Percentiles rank a stretch among this genome's conserved stretches.
Evolutionary conservation across 2,797 vertebrate species (phyloP).

Genomic region (Okamejei kenojei): DNA sequence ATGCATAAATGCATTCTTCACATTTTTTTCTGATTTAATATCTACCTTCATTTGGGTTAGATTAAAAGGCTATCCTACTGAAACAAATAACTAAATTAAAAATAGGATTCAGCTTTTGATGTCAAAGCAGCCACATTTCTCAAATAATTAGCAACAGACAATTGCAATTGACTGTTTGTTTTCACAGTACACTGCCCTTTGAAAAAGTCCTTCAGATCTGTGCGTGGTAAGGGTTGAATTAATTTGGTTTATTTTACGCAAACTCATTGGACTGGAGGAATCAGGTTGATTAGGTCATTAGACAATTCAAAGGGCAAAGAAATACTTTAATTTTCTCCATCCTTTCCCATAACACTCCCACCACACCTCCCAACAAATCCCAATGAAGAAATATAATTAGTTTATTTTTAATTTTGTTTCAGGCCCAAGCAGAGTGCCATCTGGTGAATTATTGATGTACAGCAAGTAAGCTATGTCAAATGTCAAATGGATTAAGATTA

Average conservation of each 20-base stretch:
- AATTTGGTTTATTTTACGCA: slow-evolving; percentile 1
- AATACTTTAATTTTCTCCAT: not conserved
- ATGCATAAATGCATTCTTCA: slow-evolving; percentile 47
- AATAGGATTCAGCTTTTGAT: slow-evolving; percentile 57
- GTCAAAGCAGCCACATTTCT: slow-evolving; percentile 53
- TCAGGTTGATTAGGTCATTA: not conserved
- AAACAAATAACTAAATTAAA: slow-evolving; percentile 53
- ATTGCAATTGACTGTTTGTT: slow-evolving; percentile 53
- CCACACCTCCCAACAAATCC: not conserved
- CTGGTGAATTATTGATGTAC: not conserved
- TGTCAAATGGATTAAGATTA: not conserved
- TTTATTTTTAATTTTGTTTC: not conserved
- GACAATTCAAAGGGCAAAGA: not conserved
- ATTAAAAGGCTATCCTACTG: slow-evolving; percentile 55
- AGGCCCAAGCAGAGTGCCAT: not conserved
- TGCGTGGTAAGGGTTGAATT: slow-evolving; percentile 34
- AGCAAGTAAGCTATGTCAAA: not conserved
- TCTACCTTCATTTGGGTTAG: slow-evolving; percentile 54
- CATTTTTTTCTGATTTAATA: slow-evolving; percentile 45
- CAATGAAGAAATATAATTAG: not conserved
- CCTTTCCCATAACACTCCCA: not conserved
- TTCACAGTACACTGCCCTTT: slow-evolving; percentile 42
- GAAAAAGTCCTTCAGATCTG: slow-evolving; percentile 22
- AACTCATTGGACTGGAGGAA: not conserved
- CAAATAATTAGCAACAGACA: slow-evolving; percentile 61